These are phyloP conservation scores for Busseola fusca DNA, from an alignment of 2,888 invertebrate genomes.

Conservation along the genomic window DNA sequence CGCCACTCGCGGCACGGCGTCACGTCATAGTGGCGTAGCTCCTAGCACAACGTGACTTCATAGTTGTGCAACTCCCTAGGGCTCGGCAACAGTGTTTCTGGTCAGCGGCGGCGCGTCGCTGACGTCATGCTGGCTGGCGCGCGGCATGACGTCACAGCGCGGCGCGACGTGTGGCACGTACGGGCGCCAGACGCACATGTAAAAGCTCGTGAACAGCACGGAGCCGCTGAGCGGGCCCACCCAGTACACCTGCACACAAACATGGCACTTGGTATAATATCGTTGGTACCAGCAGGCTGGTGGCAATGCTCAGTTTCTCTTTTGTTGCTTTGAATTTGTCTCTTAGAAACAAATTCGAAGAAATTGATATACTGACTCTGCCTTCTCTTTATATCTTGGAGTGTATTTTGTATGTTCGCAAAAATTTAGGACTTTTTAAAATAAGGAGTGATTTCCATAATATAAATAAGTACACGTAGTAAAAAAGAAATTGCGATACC, in stretches of 20 bases:
- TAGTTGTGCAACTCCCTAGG: slow-evolving; percentile 1
- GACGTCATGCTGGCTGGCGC: background rate
- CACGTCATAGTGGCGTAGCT: background rate
- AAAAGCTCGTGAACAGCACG: slow-evolving; percentile 65
- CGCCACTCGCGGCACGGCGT: background rate
- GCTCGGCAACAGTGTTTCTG: slow-evolving; percentile 7
- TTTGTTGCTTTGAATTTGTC: too few relatives aligned
- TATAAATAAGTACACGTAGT: too few relatives aligned
- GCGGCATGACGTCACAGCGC: slow-evolving; percentile 12
- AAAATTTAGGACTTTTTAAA: too few relatives aligned
- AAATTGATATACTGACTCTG: too few relatives aligned
- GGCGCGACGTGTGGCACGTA: slow-evolving; percentile 21
- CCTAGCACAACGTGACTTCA: background rate
- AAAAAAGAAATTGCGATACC: too few relatives aligned
- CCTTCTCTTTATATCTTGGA: too few relatives aligned
- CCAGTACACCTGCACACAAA: slow-evolving; percentile 89
- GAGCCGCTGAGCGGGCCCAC: slow-evolving; percentile 87
- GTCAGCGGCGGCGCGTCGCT: background rate
- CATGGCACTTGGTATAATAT: background rate
- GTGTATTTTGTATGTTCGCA: too few relatives aligned
- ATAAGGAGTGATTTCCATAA: too few relatives aligned
- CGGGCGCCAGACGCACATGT: slow-evolving; percentile 68
- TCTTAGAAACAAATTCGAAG: too few relatives aligned
- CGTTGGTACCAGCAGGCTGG: background rate
- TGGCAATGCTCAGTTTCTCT: background rate